A percentile compares a stretch with the other conserved stretches of the same genome.
Evolutionary conservation across 2,888 invertebrate species (phyloP).

Genomic region (Oxytorus armatus): DNA sequence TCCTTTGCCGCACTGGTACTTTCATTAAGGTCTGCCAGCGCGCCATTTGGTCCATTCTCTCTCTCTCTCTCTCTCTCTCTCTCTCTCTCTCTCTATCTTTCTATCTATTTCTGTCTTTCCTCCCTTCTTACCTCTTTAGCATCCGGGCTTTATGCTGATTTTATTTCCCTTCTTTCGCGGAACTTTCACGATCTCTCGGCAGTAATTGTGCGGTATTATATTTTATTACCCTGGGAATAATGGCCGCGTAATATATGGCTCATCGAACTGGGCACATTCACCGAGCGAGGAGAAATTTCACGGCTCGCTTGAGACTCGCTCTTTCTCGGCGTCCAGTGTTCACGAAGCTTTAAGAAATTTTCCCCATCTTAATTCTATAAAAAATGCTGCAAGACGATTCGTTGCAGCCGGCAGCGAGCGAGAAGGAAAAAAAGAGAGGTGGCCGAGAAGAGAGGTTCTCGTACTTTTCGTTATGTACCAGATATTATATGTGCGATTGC

Average conservation of each 20-base stretch:
- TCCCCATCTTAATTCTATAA: too few relatives aligned
- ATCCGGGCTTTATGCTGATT: conserved; percentile 83
- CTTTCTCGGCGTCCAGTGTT: conserved; percentile 17
- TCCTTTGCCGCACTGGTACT: conserved; percentile 80
- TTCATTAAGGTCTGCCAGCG: conserved; percentile 83
- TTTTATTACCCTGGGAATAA: conserved; percentile 79
- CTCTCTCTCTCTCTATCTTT: conserved; percentile 73
- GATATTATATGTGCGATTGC: too few relatives aligned
- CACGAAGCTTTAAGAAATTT: conserved; percentile 40
- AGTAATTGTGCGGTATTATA: conserved; percentile 83
- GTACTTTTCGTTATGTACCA: too few relatives aligned
- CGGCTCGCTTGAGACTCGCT: conserved; percentile 15
- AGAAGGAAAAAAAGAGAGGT: too few relatives aligned
- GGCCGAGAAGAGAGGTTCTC: too few relatives aligned
- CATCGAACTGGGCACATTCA: conserved; percentile 77
- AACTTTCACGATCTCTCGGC: conserved; percentile 81
- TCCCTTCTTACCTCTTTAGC: conserved; percentile 50
- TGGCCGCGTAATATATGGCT: conserved; percentile 81
- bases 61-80: conserved; percentile 30
- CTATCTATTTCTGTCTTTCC: conserved; percentile 70
- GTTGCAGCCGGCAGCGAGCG: conserved; percentile 28
- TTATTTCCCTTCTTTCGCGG: conserved; percentile 84
- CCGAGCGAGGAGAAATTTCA: conserved; percentile 74
- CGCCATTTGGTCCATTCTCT: conserved; percentile 82
- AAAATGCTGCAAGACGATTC: too few relatives aligned